Base-by-base conservation (phyloP, 1,140 invertebrate species). In the Hyles euphorbiae region DNA sequence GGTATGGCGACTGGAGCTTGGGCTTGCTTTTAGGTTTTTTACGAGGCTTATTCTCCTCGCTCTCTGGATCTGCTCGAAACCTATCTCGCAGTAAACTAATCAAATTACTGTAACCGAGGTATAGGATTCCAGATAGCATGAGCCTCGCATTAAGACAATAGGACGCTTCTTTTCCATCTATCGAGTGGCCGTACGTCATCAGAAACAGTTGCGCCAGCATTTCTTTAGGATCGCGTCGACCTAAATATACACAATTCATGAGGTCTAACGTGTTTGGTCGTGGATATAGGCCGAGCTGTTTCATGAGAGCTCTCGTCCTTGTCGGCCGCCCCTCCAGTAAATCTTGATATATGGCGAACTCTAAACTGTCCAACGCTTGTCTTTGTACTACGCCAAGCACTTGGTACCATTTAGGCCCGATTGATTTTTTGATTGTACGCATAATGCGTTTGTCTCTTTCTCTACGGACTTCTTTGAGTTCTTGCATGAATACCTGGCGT, bases 361-460 rank as follows among this genome's bases (percentile, higher is more conserved):
- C 70, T 63, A 88, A 67, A 4, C 60, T 58, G 43, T 88, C 81
- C 55, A 88, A 70, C 0, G 81, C 77, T 0, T 58, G 59, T 57
- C 74, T 70, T 68, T 88, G 83, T 9, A 70, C 68, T 4, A 74
- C 79, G 56, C 83, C 83, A 0, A 88, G 70, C 1, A 75, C 78
- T 61, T 88, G 82, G 47, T 83, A 80, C 85, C 83, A 88, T n/a
- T 48, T 72, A 0, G 85, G 85, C 0, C 85, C 85, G n/a, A 84
- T 67, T 0, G 66, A 36, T n/a, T 63, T 54, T 58, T 58, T 77
- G 12, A 83, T 62, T 9, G 40, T 56, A 47, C 62, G 71, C 1
- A 82, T 61, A 9, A 76, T 34, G n/a, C 57, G 50, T 54, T 70
- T 78, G 32, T 78, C 67, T 22, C 47, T 65, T 49, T 61, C 53